Base-by-base conservation (phyloP, 2,797 vertebrate species). In the Aeoliscus strigatus region DNA sequence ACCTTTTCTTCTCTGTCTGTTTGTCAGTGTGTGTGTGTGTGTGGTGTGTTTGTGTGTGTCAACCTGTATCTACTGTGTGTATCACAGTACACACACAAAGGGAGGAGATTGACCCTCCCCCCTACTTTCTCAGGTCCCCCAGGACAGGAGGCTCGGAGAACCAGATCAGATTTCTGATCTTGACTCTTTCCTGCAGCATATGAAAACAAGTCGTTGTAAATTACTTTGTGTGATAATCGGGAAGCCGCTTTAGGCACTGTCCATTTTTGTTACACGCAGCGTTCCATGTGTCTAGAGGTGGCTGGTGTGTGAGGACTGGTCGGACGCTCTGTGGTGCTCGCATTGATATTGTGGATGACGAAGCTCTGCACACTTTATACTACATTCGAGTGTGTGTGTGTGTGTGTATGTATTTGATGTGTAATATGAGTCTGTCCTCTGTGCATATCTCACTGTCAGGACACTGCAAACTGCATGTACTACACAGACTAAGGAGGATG, bases 401-500 rank as follows among this genome's bases (percentile, higher is more conserved):
- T 12, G 36, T 42, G n/a, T n/a, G n/a, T n/a, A n/a, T 70, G 57
- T 72, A 53, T 81, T 76, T 67, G 71, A 61, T 46, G 71, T 75
- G 66, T 77, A 81, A 80, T 77, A 49, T 27, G 71, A 79, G 65
- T 67, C 60, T 48, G 51, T 70, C 60, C 52, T 65, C 53, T 61
- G 65, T 66, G 73, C 79, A 86, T 81, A 83, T 76, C 79, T 87
- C 82, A 86, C 64, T 83, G 81, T 85, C 83, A 80, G 78, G 78
- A 80, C 73, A 71, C 66, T 65, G 82, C 75, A 83, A 85, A 86
- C 67, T 72, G 81, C 81, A 70, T 82, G 80, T 83, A 76, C 83
- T 81, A 81, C 80, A 81, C 70, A 68, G 75, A 80, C 76, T 71
- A 74, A 91, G 89, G 88, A 91, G 89, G 89, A 84, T 88, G 83